A percentile compares a stretch with the other conserved stretches of the same genome.
Evolutionary conservation across 1,140 invertebrate genomes (phyloP).

Genomic region (Solen grandis): DNA sequence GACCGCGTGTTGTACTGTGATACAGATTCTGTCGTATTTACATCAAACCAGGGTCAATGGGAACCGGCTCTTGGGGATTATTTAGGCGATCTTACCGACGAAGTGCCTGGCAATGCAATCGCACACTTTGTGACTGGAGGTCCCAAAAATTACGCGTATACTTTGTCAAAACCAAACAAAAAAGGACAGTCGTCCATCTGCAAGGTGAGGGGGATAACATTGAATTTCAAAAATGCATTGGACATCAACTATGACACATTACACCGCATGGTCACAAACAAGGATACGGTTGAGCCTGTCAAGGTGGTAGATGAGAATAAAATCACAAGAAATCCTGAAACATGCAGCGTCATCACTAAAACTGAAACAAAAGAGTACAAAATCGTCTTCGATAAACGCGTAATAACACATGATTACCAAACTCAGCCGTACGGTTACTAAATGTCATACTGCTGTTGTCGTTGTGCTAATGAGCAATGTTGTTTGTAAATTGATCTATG

Average conservation of each 20-base stretch:
- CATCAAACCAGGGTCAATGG: not conserved
- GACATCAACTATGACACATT: not conserved
- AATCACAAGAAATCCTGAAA: not conserved
- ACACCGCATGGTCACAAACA: not conserved
- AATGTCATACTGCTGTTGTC: no score
- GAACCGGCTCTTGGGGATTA: not conserved
- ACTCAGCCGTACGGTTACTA: slow-evolving; percentile 5
- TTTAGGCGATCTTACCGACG: slow-evolving; percentile 15
- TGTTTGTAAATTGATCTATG: no score
- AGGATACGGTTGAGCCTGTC: not conserved
- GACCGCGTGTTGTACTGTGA: no score
- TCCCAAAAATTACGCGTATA: slow-evolving; percentile 7
- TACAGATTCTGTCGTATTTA: slow-evolving; percentile 3
- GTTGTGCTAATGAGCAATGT: no score
- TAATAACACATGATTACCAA: not conserved
- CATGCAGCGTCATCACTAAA: not conserved
- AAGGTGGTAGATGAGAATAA: not conserved
- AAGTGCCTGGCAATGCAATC: not conserved
- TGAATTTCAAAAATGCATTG: no score
- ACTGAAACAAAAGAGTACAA: no score
- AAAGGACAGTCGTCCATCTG: not conserved
- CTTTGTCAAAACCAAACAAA: not conserved
- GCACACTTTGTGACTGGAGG: slow-evolving; percentile 6
- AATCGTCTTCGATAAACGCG: slow-evolving; percentile 2
- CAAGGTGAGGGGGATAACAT: no score